Evolutionary conservation across 2,797 vertebrate genomes (phyloP), one percentile per base, ranked within the genome.

Genomic region (Brachymystax lenok): DNA sequence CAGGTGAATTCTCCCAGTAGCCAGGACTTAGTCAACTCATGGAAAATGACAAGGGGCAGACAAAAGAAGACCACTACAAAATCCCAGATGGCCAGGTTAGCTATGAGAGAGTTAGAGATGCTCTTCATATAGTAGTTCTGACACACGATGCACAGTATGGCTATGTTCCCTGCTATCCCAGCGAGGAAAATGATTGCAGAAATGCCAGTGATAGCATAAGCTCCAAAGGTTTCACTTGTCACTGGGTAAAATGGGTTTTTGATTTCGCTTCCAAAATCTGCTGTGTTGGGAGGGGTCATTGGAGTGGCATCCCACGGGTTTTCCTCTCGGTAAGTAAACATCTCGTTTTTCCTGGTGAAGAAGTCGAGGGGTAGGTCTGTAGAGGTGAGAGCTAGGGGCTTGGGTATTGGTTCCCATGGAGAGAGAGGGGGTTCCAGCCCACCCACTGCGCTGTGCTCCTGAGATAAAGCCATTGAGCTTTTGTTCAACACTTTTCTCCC

Each of bases 71-170:
- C 94, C 81, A 99, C 95, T 56, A 96, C 93, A 78, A 98, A 98
- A 92, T 99, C 98, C 98, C 98, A 99, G 56, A 99, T 95, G 1
- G 98, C 98, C 87, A 99, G 80, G 80, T 99, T 99, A 73, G 98
- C 98, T 88, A 99, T 86, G 74, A 99, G 94, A 2, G 98, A 98
- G 89, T 99, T 99, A 82, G 98, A 99, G 91, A 99, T 99, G 91
- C 97, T 99, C 90, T 97, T 95, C 98, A 99, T 99, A 89, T 99
- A 98, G 92, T 98, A 99, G 92, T 99, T 99, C 87, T 99, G 98
- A 81, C 97, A 99, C 83, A 99, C 98, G 74, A 99, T 97, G 91
- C 98, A 99, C 93, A 99, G 96, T 85, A 99, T 97, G 30, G 97
- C 96, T 74, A 99, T 94, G 91, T 99, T 99, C 63, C 97, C 98